Base-by-base conservation (phyloP, 1,140 invertebrate genomes). In the Manduca sexta region DNA sequence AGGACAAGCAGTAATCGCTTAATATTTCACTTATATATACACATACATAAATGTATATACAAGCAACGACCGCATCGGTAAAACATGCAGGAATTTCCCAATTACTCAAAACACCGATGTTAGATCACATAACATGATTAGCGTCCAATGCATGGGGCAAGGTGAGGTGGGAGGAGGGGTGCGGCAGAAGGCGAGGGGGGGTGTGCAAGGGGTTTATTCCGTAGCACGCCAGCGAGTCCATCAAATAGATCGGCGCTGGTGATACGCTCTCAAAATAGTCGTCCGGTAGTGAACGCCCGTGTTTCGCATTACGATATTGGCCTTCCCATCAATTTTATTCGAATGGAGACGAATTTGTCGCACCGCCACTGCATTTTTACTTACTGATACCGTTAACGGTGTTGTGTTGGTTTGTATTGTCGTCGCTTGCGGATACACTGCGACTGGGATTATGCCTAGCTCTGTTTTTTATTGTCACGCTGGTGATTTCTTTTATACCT, bases 221-320 rank as follows among this genome's bases (percentile, higher is more conserved):
- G 41, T 38, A 58, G 49, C 50, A 52, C 60, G 55, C 56, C 55
- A 61, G 52, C 66, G 63, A 69, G 63, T 72, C 68, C 74, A 77
- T 81, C 80, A 84, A 84, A 84, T 69, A 84, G 80, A 84, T 84
- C 73, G 72, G 58, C 39, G 41, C 44, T 35, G 45, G 56, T 62
- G 80, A 84, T 84, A 83, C 45, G 59, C 67, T 60, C 64, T 71
- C 64, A 57, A 69, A 68, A 65, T 66, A 66, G 56, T 57, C 52
- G 56, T 46, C 54, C 49, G 59, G 61, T 56, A 52, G 51, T 64
- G 60, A 51, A 52, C 61, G 65, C 51, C 63, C 64, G 62, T 56
- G 66, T 64, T 71, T 74, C 66, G 58, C 75, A 81, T 84, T 84
- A 84, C 75, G 68, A 68, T 81, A 84, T 81, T 84, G 74, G 60